Conservation (phyloP, 2,113 vertebrate species). For the Apodemus speciosus region DNA sequence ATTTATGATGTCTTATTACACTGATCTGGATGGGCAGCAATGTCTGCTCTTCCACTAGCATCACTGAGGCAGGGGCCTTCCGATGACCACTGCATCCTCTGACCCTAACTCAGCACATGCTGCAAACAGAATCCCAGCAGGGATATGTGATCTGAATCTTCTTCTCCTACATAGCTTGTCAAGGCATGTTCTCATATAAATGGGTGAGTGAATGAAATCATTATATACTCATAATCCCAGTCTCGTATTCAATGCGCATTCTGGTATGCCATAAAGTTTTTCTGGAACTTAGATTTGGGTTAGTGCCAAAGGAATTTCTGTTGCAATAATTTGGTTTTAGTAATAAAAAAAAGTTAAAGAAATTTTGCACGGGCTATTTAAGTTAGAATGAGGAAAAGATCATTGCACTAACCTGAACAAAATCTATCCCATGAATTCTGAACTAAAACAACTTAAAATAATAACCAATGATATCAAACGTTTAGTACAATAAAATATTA, state of each 20-base stretch:
- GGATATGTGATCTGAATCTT: neutral
- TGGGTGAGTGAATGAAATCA: neutral
- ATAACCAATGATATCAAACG: neutral
- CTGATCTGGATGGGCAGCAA: neutral
- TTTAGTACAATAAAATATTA: neutral
- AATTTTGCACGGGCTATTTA: neutral
- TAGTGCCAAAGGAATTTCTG: neutral
- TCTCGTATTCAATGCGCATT: neutral
- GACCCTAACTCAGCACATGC: neutral
- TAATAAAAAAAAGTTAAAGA: neutral
- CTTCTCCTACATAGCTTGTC: neutral
- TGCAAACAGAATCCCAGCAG: neutral
- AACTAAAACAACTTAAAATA: constrained; percentile 36
- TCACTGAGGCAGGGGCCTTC: neutral
- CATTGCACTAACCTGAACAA: neutral
- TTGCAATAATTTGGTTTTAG: neutral
- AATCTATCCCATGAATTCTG: neutral
- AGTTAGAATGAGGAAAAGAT: neutral
- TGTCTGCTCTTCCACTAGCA: neutral
- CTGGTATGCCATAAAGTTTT: neutral
- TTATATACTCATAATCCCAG: neutral
- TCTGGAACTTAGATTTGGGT: neutral
- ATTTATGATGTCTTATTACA: neutral
- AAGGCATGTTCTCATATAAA: neutral
- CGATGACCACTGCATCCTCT: neutral